These are phyloP conservation scores for Apistogramma diplotaenia DNA, from an alignment of 2,113 vertebrate species.

Conservation along the genomic window DNA sequence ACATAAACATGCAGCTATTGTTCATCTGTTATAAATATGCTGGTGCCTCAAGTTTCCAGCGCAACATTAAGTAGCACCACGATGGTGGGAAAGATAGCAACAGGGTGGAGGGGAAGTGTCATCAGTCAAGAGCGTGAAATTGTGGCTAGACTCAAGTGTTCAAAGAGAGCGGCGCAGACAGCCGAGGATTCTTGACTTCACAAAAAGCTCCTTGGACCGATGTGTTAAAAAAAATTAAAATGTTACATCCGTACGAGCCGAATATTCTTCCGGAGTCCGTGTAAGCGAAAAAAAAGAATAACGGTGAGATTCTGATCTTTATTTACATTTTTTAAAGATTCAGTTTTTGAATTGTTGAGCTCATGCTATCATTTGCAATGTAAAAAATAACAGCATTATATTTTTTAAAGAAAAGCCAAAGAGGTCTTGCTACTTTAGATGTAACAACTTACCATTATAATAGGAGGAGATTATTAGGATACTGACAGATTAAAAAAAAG, in stretches of 20 bases:
- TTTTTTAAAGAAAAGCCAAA: background rate
- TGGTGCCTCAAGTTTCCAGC: background rate
- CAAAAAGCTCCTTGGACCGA: background rate
- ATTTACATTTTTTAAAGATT: no score
- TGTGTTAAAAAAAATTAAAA: background rate
- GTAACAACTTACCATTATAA: background rate
- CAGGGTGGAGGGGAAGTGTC: background rate
- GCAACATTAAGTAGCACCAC: background rate
- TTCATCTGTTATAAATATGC: background rate
- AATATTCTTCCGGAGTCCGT: background rate
- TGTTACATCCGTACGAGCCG: background rate
- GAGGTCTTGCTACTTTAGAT: background rate
- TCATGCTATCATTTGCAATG: background rate
- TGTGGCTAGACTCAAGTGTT: background rate
- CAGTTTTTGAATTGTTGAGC: background rate
- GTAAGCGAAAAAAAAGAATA: background rate
- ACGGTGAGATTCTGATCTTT: background rate
- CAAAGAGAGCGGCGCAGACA: background rate
- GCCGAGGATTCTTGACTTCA: background rate
- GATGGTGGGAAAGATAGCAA: background rate
- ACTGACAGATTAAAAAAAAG: background rate
- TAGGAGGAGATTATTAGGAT: background rate
- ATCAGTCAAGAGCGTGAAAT: background rate
- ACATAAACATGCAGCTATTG: background rate
- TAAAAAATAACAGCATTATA: background rate